Conservation (phyloP, 1,140 invertebrate species). For the Reticulitermes speratus region DNA sequence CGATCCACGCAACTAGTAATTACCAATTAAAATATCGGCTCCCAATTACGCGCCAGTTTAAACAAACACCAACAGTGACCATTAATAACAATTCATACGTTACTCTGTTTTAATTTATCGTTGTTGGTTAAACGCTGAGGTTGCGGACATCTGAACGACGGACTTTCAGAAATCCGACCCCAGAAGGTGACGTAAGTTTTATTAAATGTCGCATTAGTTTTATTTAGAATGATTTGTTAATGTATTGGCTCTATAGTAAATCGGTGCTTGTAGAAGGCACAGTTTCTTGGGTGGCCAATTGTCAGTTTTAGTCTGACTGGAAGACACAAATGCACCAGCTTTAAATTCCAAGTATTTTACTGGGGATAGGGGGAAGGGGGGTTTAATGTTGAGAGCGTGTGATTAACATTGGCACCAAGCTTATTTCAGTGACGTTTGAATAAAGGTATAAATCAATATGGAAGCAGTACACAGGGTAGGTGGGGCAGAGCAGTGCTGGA, state of each 20-base stretch:
- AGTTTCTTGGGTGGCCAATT: not conserved
- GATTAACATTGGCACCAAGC: not conserved
- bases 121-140: not conserved
- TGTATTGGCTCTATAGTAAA: not conserved
- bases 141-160: not conserved
- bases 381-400: not conserved
- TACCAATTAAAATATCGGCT: not conserved
- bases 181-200: not conserved
- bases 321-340: not conserved
- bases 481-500: not conserved
- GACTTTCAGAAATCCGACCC: not conserved
- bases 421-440: not conserved
- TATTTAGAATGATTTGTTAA: not conserved
- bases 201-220: not conserved
- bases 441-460: not conserved
- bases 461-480: not conserved
- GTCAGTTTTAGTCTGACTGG: not conserved
- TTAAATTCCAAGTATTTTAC: too few relatives aligned
- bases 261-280: not conserved
- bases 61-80: too few relatives aligned
- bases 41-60: too few relatives aligned
- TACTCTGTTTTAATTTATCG: not conserved
- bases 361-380: too few relatives aligned
- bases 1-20: not conserved
- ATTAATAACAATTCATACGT: not conserved